Conservation (phyloP, 2,113 vertebrate genomes). For the Ia io region DNA sequence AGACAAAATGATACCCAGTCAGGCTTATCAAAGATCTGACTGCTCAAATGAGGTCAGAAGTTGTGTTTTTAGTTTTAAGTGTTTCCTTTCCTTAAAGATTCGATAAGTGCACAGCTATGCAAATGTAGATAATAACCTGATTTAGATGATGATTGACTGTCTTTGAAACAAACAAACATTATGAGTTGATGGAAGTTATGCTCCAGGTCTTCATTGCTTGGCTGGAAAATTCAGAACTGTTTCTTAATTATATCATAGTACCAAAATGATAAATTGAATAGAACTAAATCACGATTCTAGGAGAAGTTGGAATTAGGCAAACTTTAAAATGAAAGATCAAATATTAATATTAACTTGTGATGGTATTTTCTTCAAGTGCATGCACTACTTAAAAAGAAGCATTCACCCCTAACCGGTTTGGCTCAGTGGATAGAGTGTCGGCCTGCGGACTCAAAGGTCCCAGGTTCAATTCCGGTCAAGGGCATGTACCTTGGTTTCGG, state of each 20-base stretch:
- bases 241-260: neutral
- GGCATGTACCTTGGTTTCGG: no score
- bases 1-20: neutral
- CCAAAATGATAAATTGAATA: neutral
- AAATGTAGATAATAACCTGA: neutral
- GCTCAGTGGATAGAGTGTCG: no score
- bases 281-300: conserved; percentile 19
- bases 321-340: neutral
- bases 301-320: conserved; percentile 27
- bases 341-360: neutral
- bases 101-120: neutral
- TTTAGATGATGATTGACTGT: neutral
- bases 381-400: neutral
- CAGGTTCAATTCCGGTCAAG: no score
- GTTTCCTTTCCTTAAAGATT: conserved; percentile 45
- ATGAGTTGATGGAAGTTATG: neutral
- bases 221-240: neutral
- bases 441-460: no score
- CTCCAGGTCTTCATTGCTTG: neutral
- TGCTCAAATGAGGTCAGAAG: neutral
- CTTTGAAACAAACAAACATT: conserved; percentile 36
- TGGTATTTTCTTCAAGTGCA: neutral
- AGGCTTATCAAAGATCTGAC: conserved; percentile 22
- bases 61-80: conserved; percentile 15
- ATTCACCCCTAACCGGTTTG: no score